These are phyloP conservation scores for Taeniopygia guttata DNA, from an alignment of 2,797 vertebrate genomes.

Conservation along the genomic window DNA sequence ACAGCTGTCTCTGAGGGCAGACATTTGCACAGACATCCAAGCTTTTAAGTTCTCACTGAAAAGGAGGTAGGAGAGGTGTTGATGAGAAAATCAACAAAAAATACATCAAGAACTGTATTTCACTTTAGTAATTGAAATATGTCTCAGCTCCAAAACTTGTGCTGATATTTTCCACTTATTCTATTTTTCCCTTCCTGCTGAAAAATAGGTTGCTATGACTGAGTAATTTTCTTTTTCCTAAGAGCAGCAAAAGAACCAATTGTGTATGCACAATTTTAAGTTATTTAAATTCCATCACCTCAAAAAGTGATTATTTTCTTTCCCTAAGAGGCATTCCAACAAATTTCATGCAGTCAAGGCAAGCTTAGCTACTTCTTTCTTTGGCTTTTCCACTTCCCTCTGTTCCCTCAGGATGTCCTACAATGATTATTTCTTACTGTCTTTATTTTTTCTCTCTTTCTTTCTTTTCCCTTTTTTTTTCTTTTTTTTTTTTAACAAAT, in stretches of 20 bases:
- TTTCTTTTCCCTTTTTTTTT: not conserved
- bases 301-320: constrained; percentile 63
- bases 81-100: not conserved
- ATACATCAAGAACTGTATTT: not conserved
- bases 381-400: constrained; percentile 63
- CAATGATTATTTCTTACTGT: constrained; percentile 69
- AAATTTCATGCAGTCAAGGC: constrained; percentile 47
- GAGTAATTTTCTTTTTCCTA: constrained; percentile 35
- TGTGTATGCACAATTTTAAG: constrained; percentile 56
- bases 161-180: constrained; percentile 10
- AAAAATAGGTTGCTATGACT: constrained; percentile 27
- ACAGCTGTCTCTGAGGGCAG: not conserved
- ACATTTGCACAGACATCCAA: not conserved
- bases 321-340: constrained; percentile 43
- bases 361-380: constrained; percentile 50
- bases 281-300: constrained; percentile 70
- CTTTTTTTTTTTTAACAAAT: not conserved
- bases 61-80: not conserved
- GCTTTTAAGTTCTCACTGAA: not conserved
- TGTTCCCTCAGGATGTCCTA: constrained; percentile 67
- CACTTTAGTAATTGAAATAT: constrained; percentile 15
- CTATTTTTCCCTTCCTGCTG: not conserved
- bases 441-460: constrained; percentile 50
- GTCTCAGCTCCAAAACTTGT: not conserved
- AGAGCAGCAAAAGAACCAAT: constrained; percentile 49